Evolutionary conservation across 2,888 invertebrate species (phyloP), one percentile per base, ranked within the genome.

Genomic region (Baccha elongata): DNA sequence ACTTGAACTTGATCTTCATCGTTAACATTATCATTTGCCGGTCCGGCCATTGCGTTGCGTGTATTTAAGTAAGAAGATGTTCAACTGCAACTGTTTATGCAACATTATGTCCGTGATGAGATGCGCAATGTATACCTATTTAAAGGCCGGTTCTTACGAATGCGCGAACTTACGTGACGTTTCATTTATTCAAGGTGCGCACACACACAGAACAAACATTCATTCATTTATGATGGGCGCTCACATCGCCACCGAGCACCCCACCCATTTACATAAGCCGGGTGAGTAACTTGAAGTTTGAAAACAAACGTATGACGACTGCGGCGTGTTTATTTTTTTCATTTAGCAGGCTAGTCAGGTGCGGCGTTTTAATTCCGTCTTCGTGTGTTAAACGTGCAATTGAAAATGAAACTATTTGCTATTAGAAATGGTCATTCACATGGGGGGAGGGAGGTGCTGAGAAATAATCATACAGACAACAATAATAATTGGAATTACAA

Each of bases 301-400:
- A 32, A 32, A 32, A 32, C 8, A 32, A 32, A 6, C 8, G 4
- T 32, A 32, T 32, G 29, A 32, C 8, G 29, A 3, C 29, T n/a
- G n/a, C n/a, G n/a, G n/a, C n/a, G n/a, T n/a, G n/a, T n/a, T n/a
- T n/a, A n/a, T n/a, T n/a, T n/a, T n/a, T n/a, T n/a, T n/a, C n/a
- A 32, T 46, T 74, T 58, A 50, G 52, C 26, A 67, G 19, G 32
- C 74, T 23, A 19, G 75, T 75, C 75, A 75, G 75, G 75, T 75
- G 69, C 53, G 21, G 52, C 1, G 21, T 44, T 68, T 75, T 52
- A 60, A 67, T 68, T 75, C 74, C 67, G 65, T 42, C 74, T 68
- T 75, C 68, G 40, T 58, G 40, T 32, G 60, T 40, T 42, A 44
- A 19, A 37, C 37, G 29, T 60, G 32, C 29, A 50, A 67, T 42